phyloP scores from a whole-genome alignment of 1,140 invertebrate genomes.

The Gryllus bimaculatus region DNA sequence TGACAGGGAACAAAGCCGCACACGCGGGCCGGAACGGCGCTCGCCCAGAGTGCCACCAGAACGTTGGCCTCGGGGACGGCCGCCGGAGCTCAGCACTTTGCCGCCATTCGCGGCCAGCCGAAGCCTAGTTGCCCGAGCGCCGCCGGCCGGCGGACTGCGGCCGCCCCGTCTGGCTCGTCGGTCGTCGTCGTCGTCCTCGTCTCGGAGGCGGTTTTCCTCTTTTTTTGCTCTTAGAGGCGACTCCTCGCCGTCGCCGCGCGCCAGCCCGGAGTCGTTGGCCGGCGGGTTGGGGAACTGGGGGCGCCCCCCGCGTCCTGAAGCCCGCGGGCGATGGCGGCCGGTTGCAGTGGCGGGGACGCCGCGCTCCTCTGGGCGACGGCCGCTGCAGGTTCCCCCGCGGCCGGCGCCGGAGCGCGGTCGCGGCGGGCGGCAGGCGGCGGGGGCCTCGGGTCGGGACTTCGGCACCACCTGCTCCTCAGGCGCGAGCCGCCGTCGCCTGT shows the following conservation, averaged over 20 bases:
- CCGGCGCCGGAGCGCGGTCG: not conserved
- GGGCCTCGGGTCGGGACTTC: not conserved
- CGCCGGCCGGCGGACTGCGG: constrained; percentile 24
- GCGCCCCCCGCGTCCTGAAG: not conserved
- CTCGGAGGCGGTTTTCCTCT: constrained; percentile 44
- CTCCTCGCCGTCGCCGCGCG: not conserved
- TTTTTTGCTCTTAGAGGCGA: not conserved
- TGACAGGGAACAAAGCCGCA: constrained; percentile 76
- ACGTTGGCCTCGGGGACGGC: constrained; percentile 68
- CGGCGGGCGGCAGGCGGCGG: no score
- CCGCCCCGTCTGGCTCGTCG: constrained; percentile 33
- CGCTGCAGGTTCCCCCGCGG: not conserved
- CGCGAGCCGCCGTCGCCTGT: not conserved
- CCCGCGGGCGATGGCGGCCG: not conserved
- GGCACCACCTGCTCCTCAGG: no score
- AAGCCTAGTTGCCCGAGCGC: constrained; percentile 31
- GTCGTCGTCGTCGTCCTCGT: constrained; percentile 36
- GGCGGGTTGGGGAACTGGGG: not conserved
- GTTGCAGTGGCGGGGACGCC: no score
- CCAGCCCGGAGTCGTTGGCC: not conserved
- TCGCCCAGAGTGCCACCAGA: constrained; percentile 64
- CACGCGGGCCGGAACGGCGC: constrained; percentile 60
- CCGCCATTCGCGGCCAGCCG: constrained; percentile 42
- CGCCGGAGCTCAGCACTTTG: constrained; percentile 57
- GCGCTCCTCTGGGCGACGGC: not conserved